Evolutionary conservation across 2,888 invertebrate species (phyloP).

Genomic region (Polylopha cassiicola): DNA sequence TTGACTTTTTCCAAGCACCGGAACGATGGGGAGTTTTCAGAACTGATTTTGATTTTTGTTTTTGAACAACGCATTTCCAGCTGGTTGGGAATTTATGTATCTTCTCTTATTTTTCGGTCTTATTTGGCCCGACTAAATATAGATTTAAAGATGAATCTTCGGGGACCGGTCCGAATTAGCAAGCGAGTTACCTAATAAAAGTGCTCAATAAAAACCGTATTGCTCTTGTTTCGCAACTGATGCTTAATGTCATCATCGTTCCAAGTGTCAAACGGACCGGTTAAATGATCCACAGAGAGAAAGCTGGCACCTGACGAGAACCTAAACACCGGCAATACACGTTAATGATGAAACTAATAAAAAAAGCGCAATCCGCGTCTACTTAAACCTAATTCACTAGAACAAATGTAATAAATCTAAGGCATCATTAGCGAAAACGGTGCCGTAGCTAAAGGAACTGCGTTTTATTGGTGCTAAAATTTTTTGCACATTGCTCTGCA

Average conservation of each 20-base stretch:
- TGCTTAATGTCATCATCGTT: constrained; percentile 46
- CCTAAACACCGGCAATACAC: constrained; percentile 28
- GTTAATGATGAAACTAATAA: constrained; percentile 25
- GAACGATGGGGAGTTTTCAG: too few relatives aligned
- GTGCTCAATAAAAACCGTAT: constrained; percentile 27
- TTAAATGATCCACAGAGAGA: constrained; percentile 34
- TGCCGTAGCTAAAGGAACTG: constrained; percentile 38
- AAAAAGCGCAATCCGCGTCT: constrained; percentile 18
- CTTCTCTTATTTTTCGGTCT: too few relatives aligned
- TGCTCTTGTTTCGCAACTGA: constrained; percentile 36
- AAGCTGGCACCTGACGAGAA: constrained; percentile 40
- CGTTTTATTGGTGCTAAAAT: not conserved
- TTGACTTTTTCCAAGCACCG: too few relatives aligned
- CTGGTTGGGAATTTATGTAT: too few relatives aligned
- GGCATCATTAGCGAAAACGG: constrained; percentile 45
- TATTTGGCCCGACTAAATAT: too few relatives aligned
- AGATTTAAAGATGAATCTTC: too few relatives aligned
- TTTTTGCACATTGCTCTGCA: not conserved
- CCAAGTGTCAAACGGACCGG: constrained; percentile 38
- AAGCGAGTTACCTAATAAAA: constrained; percentile 24
- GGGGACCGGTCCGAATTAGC: too few relatives aligned
- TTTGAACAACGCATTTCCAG: too few relatives aligned
- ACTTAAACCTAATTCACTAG: constrained; percentile 30
- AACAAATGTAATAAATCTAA: constrained; percentile 46
- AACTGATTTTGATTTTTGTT: too few relatives aligned